phyloP scores from a whole-genome alignment of 35 echinoderm and acorn worm genomes.

The Hemicentrotus pulcherrimus region DNA sequence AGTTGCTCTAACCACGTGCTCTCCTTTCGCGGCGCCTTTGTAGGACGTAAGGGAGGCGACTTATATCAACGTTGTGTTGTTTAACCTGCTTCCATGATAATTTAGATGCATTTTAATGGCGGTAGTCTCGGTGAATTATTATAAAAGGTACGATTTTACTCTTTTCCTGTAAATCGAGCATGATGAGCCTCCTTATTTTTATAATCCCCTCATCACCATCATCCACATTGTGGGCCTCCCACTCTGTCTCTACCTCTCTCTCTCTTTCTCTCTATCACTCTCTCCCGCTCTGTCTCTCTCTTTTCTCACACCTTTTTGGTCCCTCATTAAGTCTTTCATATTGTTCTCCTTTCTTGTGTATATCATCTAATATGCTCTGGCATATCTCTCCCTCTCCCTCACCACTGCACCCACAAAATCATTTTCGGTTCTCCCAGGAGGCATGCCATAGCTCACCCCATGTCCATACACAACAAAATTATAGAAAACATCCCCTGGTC shows the following conservation, averaged over 20 bases:
- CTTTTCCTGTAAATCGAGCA: no score
- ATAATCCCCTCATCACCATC: not conserved
- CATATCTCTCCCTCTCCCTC: not conserved
- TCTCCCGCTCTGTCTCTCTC: constrained; percentile 28
- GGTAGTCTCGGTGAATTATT: no score
- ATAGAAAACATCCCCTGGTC: not conserved
- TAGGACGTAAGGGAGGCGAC: not conserved
- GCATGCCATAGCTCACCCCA: not conserved
- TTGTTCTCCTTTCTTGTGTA: not conserved
- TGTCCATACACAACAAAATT: not conserved
- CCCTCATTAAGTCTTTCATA: not conserved
- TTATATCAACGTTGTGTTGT: not conserved
- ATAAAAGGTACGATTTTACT: no score
- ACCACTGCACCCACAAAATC: not conserved
- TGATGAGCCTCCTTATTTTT: not conserved
- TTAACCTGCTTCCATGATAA: not conserved
- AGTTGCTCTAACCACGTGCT: not conserved
- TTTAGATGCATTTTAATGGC: no score
- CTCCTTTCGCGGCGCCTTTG: not conserved
- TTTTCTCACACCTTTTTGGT: not conserved
- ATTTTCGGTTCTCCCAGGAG: not conserved
- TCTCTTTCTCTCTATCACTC: constrained; percentile 9
- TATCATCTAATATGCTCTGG: not conserved
- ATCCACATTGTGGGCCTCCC: not conserved
- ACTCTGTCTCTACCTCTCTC: not conserved